Conservation (phyloP, 2,797 vertebrate species). For the Vireo griseus region DNA sequence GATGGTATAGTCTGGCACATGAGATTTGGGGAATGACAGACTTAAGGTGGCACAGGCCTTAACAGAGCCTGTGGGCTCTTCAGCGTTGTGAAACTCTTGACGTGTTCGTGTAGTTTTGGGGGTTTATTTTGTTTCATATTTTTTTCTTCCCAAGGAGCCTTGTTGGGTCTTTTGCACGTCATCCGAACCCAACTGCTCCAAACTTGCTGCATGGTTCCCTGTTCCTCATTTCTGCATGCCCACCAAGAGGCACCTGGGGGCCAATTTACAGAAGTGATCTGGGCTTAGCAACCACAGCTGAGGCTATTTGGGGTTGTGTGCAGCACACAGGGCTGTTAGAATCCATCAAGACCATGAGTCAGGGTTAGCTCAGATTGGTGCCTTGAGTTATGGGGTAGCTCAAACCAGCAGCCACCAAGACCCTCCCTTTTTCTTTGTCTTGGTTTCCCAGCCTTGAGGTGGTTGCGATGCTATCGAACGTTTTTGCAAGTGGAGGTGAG, state of each 20-base stretch:
- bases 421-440: background rate
- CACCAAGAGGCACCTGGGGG: constrained; percentile 20
- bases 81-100: background rate
- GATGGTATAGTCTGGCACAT: background rate
- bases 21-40: background rate
- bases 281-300: background rate
- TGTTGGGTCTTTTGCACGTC: background rate
- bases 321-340: background rate
- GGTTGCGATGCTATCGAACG: background rate
- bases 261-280: constrained; percentile 22
- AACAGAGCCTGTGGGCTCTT: background rate
- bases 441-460: rapidly evolving
- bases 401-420: background rate
- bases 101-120: background rate
- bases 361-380: background rate
- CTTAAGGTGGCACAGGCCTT: background rate
- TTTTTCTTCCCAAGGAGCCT: background rate
- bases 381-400: rapidly evolving
- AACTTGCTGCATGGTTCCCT: background rate
- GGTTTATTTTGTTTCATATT: background rate
- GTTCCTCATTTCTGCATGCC: constrained; percentile 17
- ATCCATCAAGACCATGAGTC: background rate
- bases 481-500: background rate
- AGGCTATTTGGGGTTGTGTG: background rate
- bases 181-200: background rate